phyloP scores from a whole-genome alignment of 2,888 invertebrate species.

The Sarcophaga variegata region DNA sequence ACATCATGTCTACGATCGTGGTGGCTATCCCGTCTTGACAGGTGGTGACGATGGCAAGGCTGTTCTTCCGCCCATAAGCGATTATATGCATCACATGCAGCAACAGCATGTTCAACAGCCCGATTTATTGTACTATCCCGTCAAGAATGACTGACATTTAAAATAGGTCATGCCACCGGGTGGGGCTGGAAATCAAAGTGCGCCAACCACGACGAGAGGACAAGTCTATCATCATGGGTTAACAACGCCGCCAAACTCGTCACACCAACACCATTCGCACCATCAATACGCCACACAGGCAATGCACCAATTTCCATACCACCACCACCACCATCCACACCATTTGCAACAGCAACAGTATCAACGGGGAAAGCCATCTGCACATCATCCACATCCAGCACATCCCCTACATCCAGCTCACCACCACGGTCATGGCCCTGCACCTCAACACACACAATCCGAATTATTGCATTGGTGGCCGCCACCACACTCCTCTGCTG shows the following conservation, averaged over 20 bases:
- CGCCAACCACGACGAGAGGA: constrained; percentile 53
- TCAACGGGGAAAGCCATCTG: constrained; percentile 64
- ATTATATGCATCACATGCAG: constrained; percentile 80
- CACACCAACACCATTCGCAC: constrained; percentile 72
- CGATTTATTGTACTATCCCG: constrained; percentile 81
- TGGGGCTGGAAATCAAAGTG: constrained; percentile 67
- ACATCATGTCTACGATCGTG: constrained; percentile 77
- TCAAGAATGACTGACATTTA: constrained; percentile 81
- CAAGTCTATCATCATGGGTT: constrained; percentile 68
- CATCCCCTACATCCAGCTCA: constrained; percentile 58
- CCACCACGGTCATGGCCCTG: constrained; percentile 65
- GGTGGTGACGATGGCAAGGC: constrained; percentile 78
- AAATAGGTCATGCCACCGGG: constrained; percentile 74
- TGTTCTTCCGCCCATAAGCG: constrained; percentile 80
- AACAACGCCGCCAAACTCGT: constrained; percentile 66
- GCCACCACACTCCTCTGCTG: constrained; percentile 61
- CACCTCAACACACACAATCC: constrained; percentile 55
- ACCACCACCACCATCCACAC: constrained; percentile 64
- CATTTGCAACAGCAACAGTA: constrained; percentile 73
- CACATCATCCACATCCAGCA: constrained; percentile 57
- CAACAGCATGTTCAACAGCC: constrained; percentile 77
- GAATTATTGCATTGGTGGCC: constrained; percentile 66
- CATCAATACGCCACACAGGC: constrained; percentile 72
- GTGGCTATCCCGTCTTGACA: constrained; percentile 76
- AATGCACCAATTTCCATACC: constrained; percentile 73